These are phyloP conservation scores for Anabas testudineus DNA, from an alignment of 2,797 vertebrate genomes.

Conservation along the genomic window DNA sequence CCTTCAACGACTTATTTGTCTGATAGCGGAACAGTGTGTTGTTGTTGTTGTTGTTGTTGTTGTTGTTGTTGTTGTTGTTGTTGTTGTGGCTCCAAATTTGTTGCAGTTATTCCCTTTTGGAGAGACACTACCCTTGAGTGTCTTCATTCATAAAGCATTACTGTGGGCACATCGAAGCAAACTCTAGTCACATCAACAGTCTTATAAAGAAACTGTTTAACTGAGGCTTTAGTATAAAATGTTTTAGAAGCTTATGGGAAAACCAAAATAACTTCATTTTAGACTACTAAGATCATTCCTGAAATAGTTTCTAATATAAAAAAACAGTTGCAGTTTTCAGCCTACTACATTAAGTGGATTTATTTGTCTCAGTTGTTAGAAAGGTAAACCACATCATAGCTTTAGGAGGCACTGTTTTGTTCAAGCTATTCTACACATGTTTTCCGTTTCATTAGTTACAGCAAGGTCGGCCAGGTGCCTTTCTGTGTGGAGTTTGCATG, in stretches of 20 bases:
- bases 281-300: no score
- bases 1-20: slow-evolving; percentile 67
- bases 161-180: slow-evolving; percentile 32
- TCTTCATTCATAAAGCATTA: slow-evolving; percentile 20
- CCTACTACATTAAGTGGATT: no score
- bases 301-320: no score
- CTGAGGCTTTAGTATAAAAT: not conserved
- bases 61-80: not conserved
- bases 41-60: slow-evolving; percentile 13
- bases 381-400: no score
- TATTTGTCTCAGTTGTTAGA: no score
- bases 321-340: no score
- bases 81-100: slow-evolving; percentile 22
- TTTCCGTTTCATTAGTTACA: no score
- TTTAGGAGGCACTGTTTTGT: no score
- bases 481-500: no score
- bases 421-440: no score
- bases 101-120: slow-evolving; percentile 29
- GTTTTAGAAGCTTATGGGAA: no score
- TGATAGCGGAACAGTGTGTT: slow-evolving; percentile 12
- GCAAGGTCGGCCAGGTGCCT: no score
- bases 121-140: not conserved
- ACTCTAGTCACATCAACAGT: not conserved
- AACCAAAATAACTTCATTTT: slow-evolving; percentile 3
- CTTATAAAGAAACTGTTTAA: not conserved